Evolutionary conservation across 2,113 vertebrate species (phyloP), one percentile per base, ranked within the genome.

Genomic region (Rhea americana): DNA sequence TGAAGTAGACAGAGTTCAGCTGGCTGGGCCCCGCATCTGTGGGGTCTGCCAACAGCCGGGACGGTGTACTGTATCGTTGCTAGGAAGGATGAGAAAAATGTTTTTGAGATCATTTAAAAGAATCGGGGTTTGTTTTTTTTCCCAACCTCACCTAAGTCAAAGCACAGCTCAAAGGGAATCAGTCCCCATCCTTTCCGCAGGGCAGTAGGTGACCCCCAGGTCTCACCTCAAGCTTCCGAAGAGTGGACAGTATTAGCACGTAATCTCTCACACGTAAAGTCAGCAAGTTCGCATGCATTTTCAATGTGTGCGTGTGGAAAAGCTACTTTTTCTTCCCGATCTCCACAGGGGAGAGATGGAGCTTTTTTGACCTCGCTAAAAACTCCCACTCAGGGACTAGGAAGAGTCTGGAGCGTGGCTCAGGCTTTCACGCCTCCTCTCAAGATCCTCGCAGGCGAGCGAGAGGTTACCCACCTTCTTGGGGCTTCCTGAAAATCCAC

Each of bases 1-100:
- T 4, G 39, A 25, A 90, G 63, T 43, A 76, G 90, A 82, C 30
- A 58, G 37, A 91, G 73, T 21, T 95, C 80, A 92, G 94, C 93
- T 96, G 91, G 30, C 41, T 63, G 92, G 82, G 78, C 89, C 79
- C 67, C 2, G 0, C 0, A 67, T 37, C 55, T 82, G 59, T 7
- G 37, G 26, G 68, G 10, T 13, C 0, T 93, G 85, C 84, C 82
- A 94, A 6, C 19, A 87, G 24, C 41, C 24, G 82, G 56, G 47
- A 35, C 89, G 67, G 59, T 82, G 78, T 70, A 67, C 86, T 41
- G 56, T 11, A 66, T 0, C 45, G 9, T 14, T 73, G n/a, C 48
- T 61, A 80, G 66, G 82, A 91, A 85, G 37, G 76, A 55, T 5
- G 1, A 25, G 21, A 25, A 0, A 5, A 63, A 67, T 51, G 45